These are phyloP conservation scores for Sphenodon punctatus DNA, from an alignment of 2,797 vertebrate genomes.

Conservation along the genomic window DNA sequence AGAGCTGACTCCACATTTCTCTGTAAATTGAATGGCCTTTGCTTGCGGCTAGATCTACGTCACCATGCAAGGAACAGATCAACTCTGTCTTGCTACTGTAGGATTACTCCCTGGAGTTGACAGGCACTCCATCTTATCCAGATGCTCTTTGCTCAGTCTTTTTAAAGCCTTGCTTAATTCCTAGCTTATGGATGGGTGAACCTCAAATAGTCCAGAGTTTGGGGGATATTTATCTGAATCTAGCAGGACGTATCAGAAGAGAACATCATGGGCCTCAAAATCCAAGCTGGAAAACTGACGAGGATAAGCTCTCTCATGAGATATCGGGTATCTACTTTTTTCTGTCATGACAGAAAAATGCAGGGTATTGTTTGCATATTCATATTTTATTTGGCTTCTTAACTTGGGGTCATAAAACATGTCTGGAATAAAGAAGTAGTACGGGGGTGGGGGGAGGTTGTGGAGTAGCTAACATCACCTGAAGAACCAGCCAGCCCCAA, in stretches of 20 bases:
- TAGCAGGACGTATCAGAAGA: background rate
- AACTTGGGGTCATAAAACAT: too few relatives aligned
- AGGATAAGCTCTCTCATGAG: background rate
- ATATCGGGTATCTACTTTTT: background rate
- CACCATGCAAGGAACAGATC: constrained; percentile 27
- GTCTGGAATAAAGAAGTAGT: too few relatives aligned
- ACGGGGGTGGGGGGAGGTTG: too few relatives aligned
- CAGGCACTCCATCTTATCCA: constrained; percentile 46
- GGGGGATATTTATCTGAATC: background rate
- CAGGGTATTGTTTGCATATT: background rate
- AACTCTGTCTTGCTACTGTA: constrained; percentile 33
- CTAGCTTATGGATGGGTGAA: constrained; percentile 38
- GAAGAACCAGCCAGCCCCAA: background rate
- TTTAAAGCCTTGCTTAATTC: constrained; percentile 60
- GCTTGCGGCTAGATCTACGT: constrained; percentile 4
- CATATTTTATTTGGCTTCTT: too few relatives aligned
- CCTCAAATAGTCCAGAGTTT: constrained; percentile 11
- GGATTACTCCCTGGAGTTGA: constrained; percentile 45
- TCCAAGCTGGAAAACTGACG: background rate
- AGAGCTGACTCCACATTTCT: constrained; percentile 6
- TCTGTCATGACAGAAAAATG: constrained; percentile 6
- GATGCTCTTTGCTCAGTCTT: constrained; percentile 21
- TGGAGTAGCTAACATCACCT: background rate
- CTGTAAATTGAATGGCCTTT: constrained; percentile 19
- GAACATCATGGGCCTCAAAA: background rate